Conservation (phyloP, 2,797 vertebrate genomes). For the Tamandua tetradactyla region DNA sequence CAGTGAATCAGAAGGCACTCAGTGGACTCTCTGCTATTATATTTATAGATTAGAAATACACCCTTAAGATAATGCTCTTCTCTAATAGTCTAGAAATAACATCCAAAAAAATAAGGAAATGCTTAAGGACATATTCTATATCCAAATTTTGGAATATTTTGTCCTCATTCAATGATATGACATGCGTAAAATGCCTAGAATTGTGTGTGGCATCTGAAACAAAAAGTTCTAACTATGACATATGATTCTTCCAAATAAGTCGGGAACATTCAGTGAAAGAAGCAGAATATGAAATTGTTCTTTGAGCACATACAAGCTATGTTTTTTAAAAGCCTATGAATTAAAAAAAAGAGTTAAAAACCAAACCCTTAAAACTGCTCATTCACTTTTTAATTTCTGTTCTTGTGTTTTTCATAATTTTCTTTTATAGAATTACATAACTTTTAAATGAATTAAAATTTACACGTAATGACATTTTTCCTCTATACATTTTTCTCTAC, state of each 20-base stretch:
- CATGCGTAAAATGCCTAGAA: slow-evolving; percentile 13
- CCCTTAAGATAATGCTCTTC: not conserved
- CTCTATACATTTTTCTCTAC: not conserved
- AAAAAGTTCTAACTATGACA: not conserved
- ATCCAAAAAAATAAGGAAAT: not conserved
- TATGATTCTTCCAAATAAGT: not conserved
- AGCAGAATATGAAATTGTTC: not conserved
- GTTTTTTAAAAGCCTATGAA: not conserved
- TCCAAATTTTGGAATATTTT: not conserved
- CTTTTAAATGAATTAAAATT: not conserved
- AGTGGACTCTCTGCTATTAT: too few relatives aligned
- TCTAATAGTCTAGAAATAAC: not conserved
- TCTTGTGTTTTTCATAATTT: not conserved
- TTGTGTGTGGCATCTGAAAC: not conserved
- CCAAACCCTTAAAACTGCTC: not conserved
- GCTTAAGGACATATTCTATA: not conserved
- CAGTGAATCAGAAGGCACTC: not conserved
- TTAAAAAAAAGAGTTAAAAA: not conserved
- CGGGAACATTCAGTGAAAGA: not conserved
- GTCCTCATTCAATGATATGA: not conserved
- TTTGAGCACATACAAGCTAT: not conserved
- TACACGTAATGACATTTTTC: not conserved
- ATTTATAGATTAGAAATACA: not conserved
- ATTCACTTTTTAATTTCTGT: slow-evolving; percentile 26
- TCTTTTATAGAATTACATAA: not conserved